Evolutionary conservation across 2,888 invertebrate genomes (phyloP).

Genomic region (Cosmorhoe ocellata): DNA sequence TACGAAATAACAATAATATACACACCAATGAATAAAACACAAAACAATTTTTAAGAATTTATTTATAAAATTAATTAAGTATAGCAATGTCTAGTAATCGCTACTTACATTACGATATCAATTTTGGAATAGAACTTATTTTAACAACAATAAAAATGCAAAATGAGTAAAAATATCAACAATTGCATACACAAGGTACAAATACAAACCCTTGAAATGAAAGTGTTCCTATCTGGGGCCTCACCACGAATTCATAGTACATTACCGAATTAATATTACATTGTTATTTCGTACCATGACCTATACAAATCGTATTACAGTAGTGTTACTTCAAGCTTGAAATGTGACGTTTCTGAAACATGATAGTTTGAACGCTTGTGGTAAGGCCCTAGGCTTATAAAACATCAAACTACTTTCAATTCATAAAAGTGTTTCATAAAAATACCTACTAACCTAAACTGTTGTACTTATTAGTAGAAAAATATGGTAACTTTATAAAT

Average conservation of each 20-base stretch:
- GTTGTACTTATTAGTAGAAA: slow-evolving; percentile 5
- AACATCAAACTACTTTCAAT: too few species aligned
- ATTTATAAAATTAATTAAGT: slow-evolving; percentile 53
- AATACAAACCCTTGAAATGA: too few species aligned
- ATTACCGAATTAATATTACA: too few species aligned
- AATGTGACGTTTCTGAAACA: too few species aligned
- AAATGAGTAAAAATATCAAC: slow-evolving; percentile 36
- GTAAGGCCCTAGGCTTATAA: too few species aligned
- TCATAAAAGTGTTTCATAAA: too few species aligned
- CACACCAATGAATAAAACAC: not conserved
- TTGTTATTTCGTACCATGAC: too few species aligned
- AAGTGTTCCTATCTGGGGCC: not conserved
- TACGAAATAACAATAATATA: too few species aligned
- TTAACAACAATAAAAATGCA: slow-evolving; percentile 46
- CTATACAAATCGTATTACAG: too few species aligned
- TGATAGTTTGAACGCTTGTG: too few species aligned
- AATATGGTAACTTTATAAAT: slow-evolving; percentile 2
- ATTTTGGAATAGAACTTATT: slow-evolving; percentile 58
- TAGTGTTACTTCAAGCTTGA: too few species aligned
- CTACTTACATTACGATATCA: slow-evolving; percentile 44
- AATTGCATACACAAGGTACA: slow-evolving; percentile 12
- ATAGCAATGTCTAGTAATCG: slow-evolving; percentile 34
- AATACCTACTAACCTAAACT: not conserved
- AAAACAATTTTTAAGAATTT: slow-evolving; percentile 40
- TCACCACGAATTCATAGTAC: too few species aligned